Conservation (phyloP, 2,888 invertebrate genomes). For the Tromatobia lineatoria region DNA sequence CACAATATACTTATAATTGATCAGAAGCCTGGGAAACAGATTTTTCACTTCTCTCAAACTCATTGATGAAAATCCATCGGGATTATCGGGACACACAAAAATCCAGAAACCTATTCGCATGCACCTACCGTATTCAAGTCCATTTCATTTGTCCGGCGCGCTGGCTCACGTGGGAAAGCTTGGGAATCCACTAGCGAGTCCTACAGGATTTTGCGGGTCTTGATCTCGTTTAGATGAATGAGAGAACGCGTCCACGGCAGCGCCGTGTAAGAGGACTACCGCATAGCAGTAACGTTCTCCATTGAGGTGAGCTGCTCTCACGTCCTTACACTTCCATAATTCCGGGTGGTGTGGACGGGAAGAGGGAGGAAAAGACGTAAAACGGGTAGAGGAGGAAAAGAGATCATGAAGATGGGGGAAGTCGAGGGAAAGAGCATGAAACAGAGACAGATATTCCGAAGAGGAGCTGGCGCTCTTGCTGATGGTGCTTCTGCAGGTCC, state of each 20-base stretch:
- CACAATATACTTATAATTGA: not conserved
- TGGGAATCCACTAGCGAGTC: constrained; percentile 36
- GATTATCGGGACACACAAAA: not conserved
- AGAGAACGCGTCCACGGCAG: constrained; percentile 72
- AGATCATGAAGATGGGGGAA: constrained; percentile 57
- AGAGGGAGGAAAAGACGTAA: constrained; percentile 59
- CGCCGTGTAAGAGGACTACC: constrained; percentile 71
- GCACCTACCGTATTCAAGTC: not conserved
- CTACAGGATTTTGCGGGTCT: constrained; percentile 60
- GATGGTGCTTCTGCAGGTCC: constrained; percentile 67
- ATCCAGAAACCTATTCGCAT: not conserved
- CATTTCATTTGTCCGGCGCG: constrained; percentile 3
- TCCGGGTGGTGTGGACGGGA: constrained; percentile 52
- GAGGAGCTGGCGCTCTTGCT: constrained; percentile 55
- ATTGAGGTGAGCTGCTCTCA: constrained; percentile 57
- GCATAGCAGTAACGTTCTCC: constrained; percentile 67
- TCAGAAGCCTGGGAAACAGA: constrained; percentile 9
- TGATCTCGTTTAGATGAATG: constrained; percentile 78
- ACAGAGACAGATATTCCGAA: constrained; percentile 58
- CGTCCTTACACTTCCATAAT: constrained; percentile 36
- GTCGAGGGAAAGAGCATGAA: constrained; percentile 59
- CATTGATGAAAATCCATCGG: constrained; percentile 32
- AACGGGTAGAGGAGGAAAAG: constrained; percentile 24
- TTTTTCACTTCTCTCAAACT: constrained; percentile 3
- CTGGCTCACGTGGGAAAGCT: constrained; percentile 70